Base-by-base conservation (phyloP, 2,113 vertebrate genomes). In the Cynoglossus semilaevis region DNA sequence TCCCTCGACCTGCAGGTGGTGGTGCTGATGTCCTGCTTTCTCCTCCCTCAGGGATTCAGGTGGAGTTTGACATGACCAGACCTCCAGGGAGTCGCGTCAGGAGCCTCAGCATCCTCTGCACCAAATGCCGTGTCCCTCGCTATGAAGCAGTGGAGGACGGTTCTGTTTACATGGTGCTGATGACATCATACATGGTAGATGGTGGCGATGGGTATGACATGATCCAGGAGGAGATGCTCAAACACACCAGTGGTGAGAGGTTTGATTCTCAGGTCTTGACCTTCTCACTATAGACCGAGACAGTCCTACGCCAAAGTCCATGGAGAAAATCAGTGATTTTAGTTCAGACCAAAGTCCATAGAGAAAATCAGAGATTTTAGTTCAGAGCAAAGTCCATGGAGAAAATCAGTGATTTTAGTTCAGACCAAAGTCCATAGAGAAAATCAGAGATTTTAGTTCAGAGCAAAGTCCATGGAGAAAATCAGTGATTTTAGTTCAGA, bases 201-300 rank as follows among this genome's bases (percentile, higher is more conserved):
- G 96, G 96, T 0, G 96, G 96, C 38, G 96, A 98, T 34, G 91
- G 90, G 1, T 98, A 87, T 75, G 19, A 47, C 1, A 92, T 98
- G 92, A 90, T 98, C 56, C 87, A 72, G 56, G 51, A 92, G 0
- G 88, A 92, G 72, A 82, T 65, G 2, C 63, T 94, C 37, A 94
- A 91, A 19, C 93, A 96, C 45, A 88, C 87, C 67, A 94, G 92
- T 46, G 96, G 96, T 98, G 86, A 92, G 89, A 6, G 13, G 1
- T 15, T 15, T 41, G 38, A 13, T 15, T 14, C 47, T 2, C 16
- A 46, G 18, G 13, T 14, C 15, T 15, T 15, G 5, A 49, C 16
- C 36, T 1, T 40, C 16, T 54, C 10, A 7, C n/a, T n/a, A n/a
- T n/a, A n/a, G n/a, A n/a, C n/a, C n/a, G n/a, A n/a, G n/a, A n/a